Percentiles rank a stretch among this genome's conserved stretches.
These are phyloP conservation scores for Lasiommata megera DNA, from an alignment of 2,888 invertebrate species.

Conservation along the genomic window DNA sequence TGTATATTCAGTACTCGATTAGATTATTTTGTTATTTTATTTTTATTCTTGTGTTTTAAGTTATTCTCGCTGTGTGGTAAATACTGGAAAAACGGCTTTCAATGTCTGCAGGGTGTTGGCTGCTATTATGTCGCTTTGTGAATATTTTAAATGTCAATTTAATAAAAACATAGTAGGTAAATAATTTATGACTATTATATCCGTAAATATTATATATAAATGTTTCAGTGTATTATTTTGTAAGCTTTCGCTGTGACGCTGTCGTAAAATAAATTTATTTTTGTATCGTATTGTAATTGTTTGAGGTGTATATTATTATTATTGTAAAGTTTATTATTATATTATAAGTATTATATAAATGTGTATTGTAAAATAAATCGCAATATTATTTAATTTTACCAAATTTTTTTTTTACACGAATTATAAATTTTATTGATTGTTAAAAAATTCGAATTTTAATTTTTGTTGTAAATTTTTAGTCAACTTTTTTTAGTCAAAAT, in stretches of 20 bases:
- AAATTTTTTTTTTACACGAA: conserved; percentile 14
- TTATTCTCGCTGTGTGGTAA: conserved; percentile 67
- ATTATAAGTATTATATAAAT: conserved; percentile 26
- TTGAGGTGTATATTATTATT: conserved; percentile 34
- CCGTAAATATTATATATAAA: conserved; percentile 33
- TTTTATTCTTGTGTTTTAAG: neutral
- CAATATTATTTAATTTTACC: conserved; percentile 31
- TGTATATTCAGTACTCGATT: neutral
- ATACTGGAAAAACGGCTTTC: conserved; percentile 64
- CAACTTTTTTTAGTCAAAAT: neutral
- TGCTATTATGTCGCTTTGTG: conserved; percentile 55
- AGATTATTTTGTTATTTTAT: neutral
- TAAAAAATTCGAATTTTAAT: too few species aligned
- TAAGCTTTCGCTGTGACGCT: conserved; percentile 67
- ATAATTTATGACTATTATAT: conserved; percentile 20
- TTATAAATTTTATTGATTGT: neutral
- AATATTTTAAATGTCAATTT: conserved; percentile 26
- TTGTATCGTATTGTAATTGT: conserved; percentile 35
- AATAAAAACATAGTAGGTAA: neutral
- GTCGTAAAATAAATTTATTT: conserved; percentile 44
- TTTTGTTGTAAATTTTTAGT: neutral
- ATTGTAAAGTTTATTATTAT: conserved; percentile 34
- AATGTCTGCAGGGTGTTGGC: conserved; percentile 81
- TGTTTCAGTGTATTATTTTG: conserved; percentile 49
- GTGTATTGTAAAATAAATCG: conserved; percentile 41